Evolutionary conservation across 2,888 invertebrate genomes (phyloP).

Genomic region (Cataglyphis albicans): DNA sequence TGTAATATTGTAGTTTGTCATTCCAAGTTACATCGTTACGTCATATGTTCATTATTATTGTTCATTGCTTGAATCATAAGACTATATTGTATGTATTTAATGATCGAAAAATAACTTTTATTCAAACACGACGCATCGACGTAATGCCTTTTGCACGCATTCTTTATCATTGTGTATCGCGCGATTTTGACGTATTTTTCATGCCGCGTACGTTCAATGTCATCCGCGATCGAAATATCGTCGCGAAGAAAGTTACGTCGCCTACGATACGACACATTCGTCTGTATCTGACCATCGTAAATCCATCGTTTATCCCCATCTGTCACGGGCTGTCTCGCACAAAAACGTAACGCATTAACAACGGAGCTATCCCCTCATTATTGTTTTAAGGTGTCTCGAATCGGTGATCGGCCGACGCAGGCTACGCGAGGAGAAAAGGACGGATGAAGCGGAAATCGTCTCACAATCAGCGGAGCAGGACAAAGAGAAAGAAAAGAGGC

Average conservation of each 20-base stretch:
- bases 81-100: conserved; percentile 14
- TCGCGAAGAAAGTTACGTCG: background rate
- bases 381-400: conserved; percentile 74
- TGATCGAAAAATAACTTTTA: conserved; percentile 29
- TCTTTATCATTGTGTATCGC: background rate
- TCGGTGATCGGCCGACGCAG: conserved; percentile 66
- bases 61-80: background rate
- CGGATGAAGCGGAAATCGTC: conserved; percentile 39
- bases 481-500: conserved; percentile 32
- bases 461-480: conserved; percentile 3
- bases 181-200: background rate
- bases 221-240: background rate
- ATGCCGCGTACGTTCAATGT: background rate
- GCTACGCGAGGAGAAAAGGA: conserved; percentile 28
- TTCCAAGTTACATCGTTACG: conserved; percentile 19
- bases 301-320: conserved; percentile 69
- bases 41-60: background rate
- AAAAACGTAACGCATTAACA: conserved; percentile 69
- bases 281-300: conserved; percentile 54
- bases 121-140: background rate
- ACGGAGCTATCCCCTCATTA: conserved; percentile 72
- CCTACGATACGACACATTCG: background rate
- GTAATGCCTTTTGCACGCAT: background rate
- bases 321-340: conserved; percentile 70
- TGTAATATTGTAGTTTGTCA: too few relatives aligned